Evolutionary conservation across 2,888 invertebrate species (phyloP), one percentile per base, ranked within the genome.

Genomic region (Chaetogeoica ovagalla): DNA sequence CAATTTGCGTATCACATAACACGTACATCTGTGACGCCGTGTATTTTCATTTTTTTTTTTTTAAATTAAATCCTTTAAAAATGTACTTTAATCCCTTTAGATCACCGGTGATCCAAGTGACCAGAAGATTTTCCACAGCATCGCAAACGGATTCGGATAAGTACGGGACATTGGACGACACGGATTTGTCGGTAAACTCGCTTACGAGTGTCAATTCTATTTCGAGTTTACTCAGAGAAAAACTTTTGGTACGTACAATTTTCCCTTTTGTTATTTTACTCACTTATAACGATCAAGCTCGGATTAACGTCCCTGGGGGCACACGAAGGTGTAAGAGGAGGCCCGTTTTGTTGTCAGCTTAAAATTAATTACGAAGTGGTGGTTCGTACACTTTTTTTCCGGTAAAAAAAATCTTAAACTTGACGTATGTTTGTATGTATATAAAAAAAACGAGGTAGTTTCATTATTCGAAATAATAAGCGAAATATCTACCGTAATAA

Each of bases 141-240:
- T 87, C 84, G 89, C 88, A 85, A 89, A 87, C 85, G 88, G 88
- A 85, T 89, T 88, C 89, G 90, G 90, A 82, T 43, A 83, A 65
- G 69, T 83, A 52, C 83, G 83, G 0, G 83, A 84, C 39, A 17
- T 23, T 70, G 1, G 77, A 79, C 63, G 77, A 79, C 37, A 65
- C 62, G n/a, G 90, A 91, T 82, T 92, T 92, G 3, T 91, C 91
- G 0, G 91, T 90, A 83, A 92, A 93, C 84, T 94, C 94, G 9
- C 92, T 94, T 84, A 94, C 94, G 0, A 94, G 94, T 68, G 91
- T 94, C 84, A 94, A 94, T 87, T 94, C 94, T 0, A 89, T 95
- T 83, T 94, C 94, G 82, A 94, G 94, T 85, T 87, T 95, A 76
- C 88, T 95, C 19, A 91, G 91, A 84, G 94, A 95, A 85, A 94